Evolutionary conservation across 2,888 invertebrate genomes (phyloP).

Genomic region (Dascillus cervinus): DNA sequence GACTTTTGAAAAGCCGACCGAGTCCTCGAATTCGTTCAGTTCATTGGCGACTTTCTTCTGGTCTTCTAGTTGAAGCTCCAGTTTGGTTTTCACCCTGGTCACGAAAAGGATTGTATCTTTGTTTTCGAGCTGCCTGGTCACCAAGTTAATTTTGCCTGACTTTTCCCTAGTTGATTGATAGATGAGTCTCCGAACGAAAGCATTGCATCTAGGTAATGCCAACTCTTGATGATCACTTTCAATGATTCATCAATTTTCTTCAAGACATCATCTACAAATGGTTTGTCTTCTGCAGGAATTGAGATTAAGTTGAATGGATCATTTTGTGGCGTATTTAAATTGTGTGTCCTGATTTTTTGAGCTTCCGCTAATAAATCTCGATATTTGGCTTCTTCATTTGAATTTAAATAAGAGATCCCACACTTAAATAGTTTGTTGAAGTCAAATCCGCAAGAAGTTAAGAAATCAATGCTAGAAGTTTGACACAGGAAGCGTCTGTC

Average conservation of each 20-base stretch:
- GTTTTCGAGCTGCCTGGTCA: slow-evolving; percentile 43
- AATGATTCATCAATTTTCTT: slow-evolving; percentile 54
- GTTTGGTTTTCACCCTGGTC: slow-evolving; percentile 42
- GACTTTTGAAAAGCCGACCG: slow-evolving; percentile 70
- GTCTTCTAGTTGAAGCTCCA: no score
- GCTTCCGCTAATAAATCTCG: slow-evolving; percentile 53
- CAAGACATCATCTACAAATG: slow-evolving; percentile 55
- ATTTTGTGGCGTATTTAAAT: slow-evolving; percentile 31
- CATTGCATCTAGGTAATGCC: slow-evolving; percentile 58
- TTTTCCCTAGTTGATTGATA: slow-evolving; percentile 53
- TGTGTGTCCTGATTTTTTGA: slow-evolving; percentile 43
- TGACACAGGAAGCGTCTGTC: slow-evolving; percentile 73
- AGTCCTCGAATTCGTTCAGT: slow-evolving; percentile 58
- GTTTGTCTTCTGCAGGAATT: slow-evolving; percentile 54
- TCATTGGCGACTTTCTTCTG: slow-evolving; percentile 48
- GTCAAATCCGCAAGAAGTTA: slow-evolving; percentile 71
- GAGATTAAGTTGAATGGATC: slow-evolving; percentile 39
- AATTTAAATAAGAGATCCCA: slow-evolving; percentile 72
- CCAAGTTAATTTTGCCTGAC: slow-evolving; percentile 43
- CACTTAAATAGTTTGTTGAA: slow-evolving; percentile 74
- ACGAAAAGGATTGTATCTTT: slow-evolving; percentile 49
- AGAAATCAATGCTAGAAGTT: slow-evolving; percentile 69
- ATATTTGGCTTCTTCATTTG: slow-evolving; percentile 54
- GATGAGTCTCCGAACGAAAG: slow-evolving; percentile 58
- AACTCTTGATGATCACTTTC: slow-evolving; percentile 49